Percentiles rank a stretch among this genome's conserved stretches.
phyloP scores from a whole-genome alignment of 2,113 vertebrate species.

The Hassar affinis region DNA sequence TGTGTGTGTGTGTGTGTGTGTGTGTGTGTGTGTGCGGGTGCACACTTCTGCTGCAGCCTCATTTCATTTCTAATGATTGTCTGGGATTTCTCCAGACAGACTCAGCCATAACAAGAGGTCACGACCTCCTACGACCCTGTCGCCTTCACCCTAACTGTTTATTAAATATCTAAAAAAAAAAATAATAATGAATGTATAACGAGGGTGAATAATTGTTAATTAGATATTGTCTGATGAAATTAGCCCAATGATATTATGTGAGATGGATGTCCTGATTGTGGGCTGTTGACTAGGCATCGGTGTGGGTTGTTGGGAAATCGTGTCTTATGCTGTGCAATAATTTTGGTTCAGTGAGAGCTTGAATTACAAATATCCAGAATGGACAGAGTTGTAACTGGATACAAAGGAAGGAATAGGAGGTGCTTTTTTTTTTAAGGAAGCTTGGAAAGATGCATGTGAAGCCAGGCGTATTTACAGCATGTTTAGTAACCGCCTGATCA shows the following conservation, averaged over 20 bases:
- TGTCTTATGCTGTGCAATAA: slow-evolving; percentile 2
- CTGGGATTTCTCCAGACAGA: slow-evolving; percentile 30
- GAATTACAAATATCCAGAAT: too few species aligned
- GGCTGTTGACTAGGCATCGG: slow-evolving; percentile 38
- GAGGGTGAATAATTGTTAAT: slow-evolving; percentile 50
- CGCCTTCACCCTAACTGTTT: slow-evolving; percentile 25
- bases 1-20: slow-evolving; percentile 10
- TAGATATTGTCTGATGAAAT: slow-evolving; percentile 48
- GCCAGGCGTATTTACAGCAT: not conserved
- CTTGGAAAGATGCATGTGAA: not conserved
- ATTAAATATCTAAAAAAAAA: slow-evolving; percentile 48
- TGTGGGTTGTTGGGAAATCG: slow-evolving; percentile 6
- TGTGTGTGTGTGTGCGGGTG: slow-evolving; percentile 14
- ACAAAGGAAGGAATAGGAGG: not conserved
- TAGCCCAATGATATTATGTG: slow-evolving; percentile 45
- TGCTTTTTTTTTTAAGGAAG: too few species aligned
- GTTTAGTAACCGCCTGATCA: not conserved
- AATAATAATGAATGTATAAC: slow-evolving; percentile 31
- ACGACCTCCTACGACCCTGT: slow-evolving; percentile 37
- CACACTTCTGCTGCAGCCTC: not conserved
- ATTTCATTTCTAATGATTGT: slow-evolving; percentile 51
- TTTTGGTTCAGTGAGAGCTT: not conserved
- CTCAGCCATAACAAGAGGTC: slow-evolving; percentile 44
- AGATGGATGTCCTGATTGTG: slow-evolving; percentile 48
- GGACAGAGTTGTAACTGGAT: not conserved